Conservation (phyloP, 1,140 invertebrate genomes). For the Bombus waltoni region DNA sequence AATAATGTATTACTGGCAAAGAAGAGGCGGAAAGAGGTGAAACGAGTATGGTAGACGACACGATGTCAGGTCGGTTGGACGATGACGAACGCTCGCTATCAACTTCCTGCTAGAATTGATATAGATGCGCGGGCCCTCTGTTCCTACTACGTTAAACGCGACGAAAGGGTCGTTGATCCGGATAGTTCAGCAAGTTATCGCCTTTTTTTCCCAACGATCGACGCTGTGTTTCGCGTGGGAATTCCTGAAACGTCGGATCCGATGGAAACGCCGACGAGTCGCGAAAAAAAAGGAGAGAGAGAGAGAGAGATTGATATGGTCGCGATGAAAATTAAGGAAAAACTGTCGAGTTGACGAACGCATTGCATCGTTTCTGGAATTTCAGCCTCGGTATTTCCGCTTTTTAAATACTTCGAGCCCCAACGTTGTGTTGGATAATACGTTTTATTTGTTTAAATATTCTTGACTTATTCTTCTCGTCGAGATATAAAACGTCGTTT, state of each 20-base stretch:
- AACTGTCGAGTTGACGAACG: background rate
- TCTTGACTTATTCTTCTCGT: too few species aligned
- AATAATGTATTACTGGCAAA: background rate
- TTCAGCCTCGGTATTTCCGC: too few species aligned
- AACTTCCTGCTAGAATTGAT: slow-evolving; percentile 70
- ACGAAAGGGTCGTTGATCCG: slow-evolving; percentile 60
- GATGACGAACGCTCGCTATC: slow-evolving; percentile 64
- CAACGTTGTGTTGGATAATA: too few species aligned
- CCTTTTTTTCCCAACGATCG: slow-evolving; percentile 38
- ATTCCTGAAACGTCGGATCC: slow-evolving; percentile 5
- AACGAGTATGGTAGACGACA: background rate
- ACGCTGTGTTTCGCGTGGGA: background rate
- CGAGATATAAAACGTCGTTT: too few species aligned
- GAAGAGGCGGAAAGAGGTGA: background rate
- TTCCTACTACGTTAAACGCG: slow-evolving; percentile 61
- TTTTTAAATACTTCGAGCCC: too few species aligned
- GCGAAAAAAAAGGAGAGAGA: background rate
- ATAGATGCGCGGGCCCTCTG: slow-evolving; percentile 45
- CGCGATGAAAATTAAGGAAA: background rate
- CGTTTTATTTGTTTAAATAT: too few species aligned
- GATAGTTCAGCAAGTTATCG: slow-evolving; percentile 55
- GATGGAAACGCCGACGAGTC: background rate
- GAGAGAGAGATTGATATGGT: background rate
- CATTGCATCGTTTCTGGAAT: background rate
- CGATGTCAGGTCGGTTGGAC: slow-evolving; percentile 40